Base-by-base conservation (phyloP, 2,113 vertebrate genomes). In the Panthera leo region DNA sequence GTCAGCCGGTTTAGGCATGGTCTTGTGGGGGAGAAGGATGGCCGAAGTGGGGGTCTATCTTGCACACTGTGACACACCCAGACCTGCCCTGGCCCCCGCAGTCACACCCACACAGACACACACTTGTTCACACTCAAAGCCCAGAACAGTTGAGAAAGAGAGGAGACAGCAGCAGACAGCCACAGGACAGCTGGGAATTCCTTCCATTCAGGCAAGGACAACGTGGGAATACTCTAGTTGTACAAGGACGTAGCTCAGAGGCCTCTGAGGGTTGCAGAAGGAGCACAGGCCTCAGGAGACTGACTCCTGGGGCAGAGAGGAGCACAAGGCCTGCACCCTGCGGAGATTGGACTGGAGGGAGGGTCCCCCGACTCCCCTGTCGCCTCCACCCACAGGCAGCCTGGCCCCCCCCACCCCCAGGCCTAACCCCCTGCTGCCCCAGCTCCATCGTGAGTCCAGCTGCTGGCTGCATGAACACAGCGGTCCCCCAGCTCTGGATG, bases 391-490 rank as follows among this genome's bases (percentile, higher is more conserved):
- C 48, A 13, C 5, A 55, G 68, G 70, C 78, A 55, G 23, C 93
- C 39, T 67, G 3, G 0, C 23, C 55, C n/a, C 2, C 21, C 93
- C 36, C 0, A 23, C 53, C 10, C 1, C 25, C 15, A 89, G 65
- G 36, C 79, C n/a, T 39, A 1, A 0, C 3, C 34, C 25, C 36
- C 42, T 61, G n/a, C 73, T 21, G 11, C 45, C 39, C 55, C 42
- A 19, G 45, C 21, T 75, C 73, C 31, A 1, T 3, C 1, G 8
- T 18, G n/a, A 70, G 67, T 65, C 90, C 18, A 29, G 71, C 42
- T 1, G 5, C 85, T 48, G 83, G 19, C 71, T 87, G 96, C 97
- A 91, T 76, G 97, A 95, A 67, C 94, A 29, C 91, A 29, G 85
- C 71, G 68, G 85, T 13, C 14, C 95, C 86, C 63, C 2, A 89